Evolutionary conservation across 2,797 vertebrate species (phyloP).

Genomic region (Vipera ursinii): DNA sequence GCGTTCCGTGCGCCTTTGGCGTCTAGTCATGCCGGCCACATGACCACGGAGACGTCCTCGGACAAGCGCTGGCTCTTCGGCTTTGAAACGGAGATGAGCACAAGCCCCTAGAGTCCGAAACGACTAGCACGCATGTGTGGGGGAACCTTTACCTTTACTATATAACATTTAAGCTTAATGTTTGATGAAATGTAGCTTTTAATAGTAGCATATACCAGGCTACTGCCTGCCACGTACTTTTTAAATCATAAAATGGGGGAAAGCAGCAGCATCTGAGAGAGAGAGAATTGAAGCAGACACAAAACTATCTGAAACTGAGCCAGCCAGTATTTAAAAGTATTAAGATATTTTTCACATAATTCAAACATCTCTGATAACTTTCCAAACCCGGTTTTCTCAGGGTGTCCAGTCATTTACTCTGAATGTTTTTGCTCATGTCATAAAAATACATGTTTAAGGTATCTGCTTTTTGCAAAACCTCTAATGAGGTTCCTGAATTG

Average conservation of each 20-base stretch:
- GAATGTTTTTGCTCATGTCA: background rate
- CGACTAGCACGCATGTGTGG: too few species aligned
- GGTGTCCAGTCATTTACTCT: background rate
- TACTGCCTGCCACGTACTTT: background rate
- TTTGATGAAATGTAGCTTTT: background rate
- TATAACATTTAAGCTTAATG: too few species aligned
- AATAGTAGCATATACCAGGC: background rate
- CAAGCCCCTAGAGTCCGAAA: too few species aligned
- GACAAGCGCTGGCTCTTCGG: too few species aligned
- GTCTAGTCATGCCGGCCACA: too few species aligned
- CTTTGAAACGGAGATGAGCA: too few species aligned
- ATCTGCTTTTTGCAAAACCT: background rate
- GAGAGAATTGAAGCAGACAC: background rate
- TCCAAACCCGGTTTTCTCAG: background rate
- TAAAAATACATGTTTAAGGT: background rate
- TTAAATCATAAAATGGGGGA: background rate
- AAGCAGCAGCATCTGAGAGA: background rate
- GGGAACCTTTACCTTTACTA: too few species aligned
- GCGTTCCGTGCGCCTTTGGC: too few species aligned
- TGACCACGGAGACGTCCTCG: too few species aligned
- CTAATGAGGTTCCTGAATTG: background rate
- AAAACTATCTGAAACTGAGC: background rate
- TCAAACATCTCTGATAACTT: background rate
- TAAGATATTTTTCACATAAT: background rate
- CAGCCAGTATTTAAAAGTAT: background rate